Evolutionary conservation across 1,140 invertebrate species (phyloP).

Genomic region (Penaeus chinensis): DNA sequence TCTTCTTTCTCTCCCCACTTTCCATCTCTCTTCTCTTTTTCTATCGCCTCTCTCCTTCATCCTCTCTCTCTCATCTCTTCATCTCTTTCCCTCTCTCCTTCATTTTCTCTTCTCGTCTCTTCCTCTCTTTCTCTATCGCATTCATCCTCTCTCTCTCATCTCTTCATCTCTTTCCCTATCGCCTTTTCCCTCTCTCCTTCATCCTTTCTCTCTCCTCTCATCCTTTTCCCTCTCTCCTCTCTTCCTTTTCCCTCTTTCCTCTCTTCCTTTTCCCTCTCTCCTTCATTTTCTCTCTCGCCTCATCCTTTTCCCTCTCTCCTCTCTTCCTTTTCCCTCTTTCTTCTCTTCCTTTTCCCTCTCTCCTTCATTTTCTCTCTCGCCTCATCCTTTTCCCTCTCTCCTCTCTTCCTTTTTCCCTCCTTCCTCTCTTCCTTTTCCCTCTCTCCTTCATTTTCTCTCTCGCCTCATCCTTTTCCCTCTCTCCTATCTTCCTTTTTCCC

Average conservation of each 20-base stretch:
- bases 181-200: too few species aligned
- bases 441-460: too few species aligned
- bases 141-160: too few species aligned
- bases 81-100: not conserved
- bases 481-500: too few species aligned
- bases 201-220: too few species aligned
- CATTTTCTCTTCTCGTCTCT: not conserved
- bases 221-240: not conserved
- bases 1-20: not conserved
- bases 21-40: not conserved
- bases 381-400: not conserved
- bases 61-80: not conserved
- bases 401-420: not conserved
- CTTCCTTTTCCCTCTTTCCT: not conserved
- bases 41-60: not conserved
- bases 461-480: too few species aligned
- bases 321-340: not conserved
- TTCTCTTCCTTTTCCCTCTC: conserved; percentile 7
- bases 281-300: not conserved
- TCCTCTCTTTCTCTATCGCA: too few species aligned
- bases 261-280: not conserved
- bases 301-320: not conserved
- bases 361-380: not conserved
- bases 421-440: not conserved
- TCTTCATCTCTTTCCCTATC: too few species aligned